Evolutionary conservation across 2,113 vertebrate species (phyloP).

Genomic region (Thamnophis sirtalis): DNA sequence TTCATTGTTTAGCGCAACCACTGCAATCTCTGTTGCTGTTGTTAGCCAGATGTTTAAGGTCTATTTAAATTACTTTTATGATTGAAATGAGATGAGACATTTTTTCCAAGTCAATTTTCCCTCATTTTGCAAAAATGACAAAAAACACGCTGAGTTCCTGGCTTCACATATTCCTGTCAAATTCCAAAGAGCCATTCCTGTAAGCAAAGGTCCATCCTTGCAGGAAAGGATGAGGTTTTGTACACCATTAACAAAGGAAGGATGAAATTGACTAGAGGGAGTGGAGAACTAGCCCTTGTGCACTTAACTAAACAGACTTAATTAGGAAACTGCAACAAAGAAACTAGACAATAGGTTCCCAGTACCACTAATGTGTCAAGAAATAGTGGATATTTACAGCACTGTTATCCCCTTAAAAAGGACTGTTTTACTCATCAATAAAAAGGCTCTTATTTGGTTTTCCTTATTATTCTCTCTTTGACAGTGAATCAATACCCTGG

Average conservation of each 20-base stretch:
- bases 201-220: background rate
- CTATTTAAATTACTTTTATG: background rate
- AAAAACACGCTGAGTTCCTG: background rate
- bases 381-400: background rate
- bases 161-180: background rate
- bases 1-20: too few species aligned
- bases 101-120: background rate
- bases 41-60: background rate
- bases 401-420: background rate
- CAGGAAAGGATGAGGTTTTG: background rate
- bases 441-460: background rate
- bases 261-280: background rate
- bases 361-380: background rate
- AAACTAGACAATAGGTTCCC: background rate
- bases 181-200: background rate
- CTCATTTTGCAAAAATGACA: background rate
- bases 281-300: background rate
- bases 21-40: too few species aligned
- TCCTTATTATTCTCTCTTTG: background rate
- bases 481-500: background rate
- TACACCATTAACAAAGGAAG: background rate
- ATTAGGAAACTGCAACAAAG: background rate
- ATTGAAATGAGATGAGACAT: background rate
- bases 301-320: background rate
- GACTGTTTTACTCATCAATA: background rate